Evolutionary conservation across 2,888 invertebrate species (phyloP), one percentile per base, ranked within the genome.

Genomic region (Cheilosia soror): DNA sequence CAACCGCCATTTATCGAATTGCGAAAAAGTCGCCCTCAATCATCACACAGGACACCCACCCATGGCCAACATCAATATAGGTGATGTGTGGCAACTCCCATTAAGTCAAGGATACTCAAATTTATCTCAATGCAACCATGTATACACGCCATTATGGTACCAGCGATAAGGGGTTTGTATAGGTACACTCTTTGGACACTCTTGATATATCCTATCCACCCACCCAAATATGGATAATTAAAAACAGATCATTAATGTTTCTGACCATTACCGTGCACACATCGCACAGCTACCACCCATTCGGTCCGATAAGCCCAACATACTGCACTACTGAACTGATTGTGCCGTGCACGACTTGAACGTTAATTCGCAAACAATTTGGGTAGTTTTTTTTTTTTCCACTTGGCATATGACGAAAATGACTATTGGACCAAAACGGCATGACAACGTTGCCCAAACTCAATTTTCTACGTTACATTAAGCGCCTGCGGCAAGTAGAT

Each of bases 191-290:
- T 42, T 40, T 57, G 57, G 7, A 51, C 42, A 42, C 75, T 75
- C 75, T 76, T 66, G 65, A 65, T 29, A 37, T 66, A 58, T 33
- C 76, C 20, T n/a, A 20, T 20, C n/a, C 68, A 63, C 68, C 78
- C 72, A 63, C 77, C 47, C 83, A 63, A 78, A 83, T 78, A 83
- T 49, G 71, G 77, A 55, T 62, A 68, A 68, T 76, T 76, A 77
- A 62, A 69, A 77, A 44, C 55, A 40, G 62, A 69, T 62, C 68
- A 62, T 51, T 77, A 62, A 53, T 62, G 62, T 33, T 53, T 55
- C 33, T 53, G 53, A 27, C 68, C 68, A 66, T 66, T 40, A 40
- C 37, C 49, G 25, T 2, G 37, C 40, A 40, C 40, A 68, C 37
- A 25, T 37, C 40, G 25, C 3, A 11, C 47, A 66, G 42, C 53